These are phyloP conservation scores for Rhinopomastus cyanomelas DNA, from an alignment of 2,113 vertebrate species.

Conservation along the genomic window DNA sequence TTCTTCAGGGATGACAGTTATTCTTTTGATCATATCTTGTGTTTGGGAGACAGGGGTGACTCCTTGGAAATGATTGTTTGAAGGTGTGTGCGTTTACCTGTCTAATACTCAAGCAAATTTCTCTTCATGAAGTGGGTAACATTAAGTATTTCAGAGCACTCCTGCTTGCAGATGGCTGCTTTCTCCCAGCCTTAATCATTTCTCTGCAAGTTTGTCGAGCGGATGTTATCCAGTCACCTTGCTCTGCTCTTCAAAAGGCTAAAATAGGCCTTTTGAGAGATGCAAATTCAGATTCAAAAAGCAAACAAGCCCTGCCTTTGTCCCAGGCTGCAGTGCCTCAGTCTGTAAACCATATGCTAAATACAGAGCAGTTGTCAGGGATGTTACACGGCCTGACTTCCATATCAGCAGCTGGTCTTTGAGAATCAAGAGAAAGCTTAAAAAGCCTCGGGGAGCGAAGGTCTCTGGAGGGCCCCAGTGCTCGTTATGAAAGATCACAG, in stretches of 20 bases:
- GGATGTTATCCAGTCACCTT: not conserved
- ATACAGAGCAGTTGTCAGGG: not conserved
- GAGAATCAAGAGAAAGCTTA: not conserved
- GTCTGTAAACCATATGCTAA: not conserved
- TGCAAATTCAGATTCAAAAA: not conserved
- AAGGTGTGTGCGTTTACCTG: not conserved
- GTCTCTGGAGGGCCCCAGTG: not conserved
- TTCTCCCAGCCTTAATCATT: not conserved
- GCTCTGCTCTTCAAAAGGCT: not conserved
- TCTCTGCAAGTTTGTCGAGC: not conserved
- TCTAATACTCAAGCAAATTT: not conserved
- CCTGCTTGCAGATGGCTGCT: not conserved
- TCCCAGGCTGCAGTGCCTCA: constrained; percentile 2
- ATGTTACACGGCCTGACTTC: not conserved
- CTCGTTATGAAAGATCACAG: not conserved
- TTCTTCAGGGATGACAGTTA: not conserved
- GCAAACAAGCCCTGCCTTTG: constrained; percentile 19
- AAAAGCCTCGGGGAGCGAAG: constrained; percentile 16
- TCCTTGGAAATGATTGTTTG: not conserved
- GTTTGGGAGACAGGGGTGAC: not conserved
- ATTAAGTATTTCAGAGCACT: not conserved
- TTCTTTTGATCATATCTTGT: not conserved
- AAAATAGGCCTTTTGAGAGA: not conserved
- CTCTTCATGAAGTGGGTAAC: not conserved
- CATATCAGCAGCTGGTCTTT: not conserved